Base-by-base conservation (phyloP, 2,888 invertebrate genomes). In the Conus canariensis region DNA sequence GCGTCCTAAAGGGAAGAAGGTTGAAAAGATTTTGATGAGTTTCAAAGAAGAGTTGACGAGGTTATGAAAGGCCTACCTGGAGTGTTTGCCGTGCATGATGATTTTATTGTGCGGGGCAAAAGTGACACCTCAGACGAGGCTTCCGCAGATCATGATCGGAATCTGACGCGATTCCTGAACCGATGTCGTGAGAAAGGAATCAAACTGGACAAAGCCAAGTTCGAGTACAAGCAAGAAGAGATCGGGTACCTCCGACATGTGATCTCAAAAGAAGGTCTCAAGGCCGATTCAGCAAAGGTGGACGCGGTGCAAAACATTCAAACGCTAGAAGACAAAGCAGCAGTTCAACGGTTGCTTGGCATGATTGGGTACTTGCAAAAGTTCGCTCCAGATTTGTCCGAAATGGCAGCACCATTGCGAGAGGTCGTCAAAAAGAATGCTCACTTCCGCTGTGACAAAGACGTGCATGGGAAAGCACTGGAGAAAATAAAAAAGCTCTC, bases 331-430 rank as follows among this genome's bases (percentile, higher is more conserved):
- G 88, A 92, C 89, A 90, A 85, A 60, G 30, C 90, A 64, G 90
- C 80, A 30, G 86, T 92, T n/a, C 91, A 90, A 64, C 56, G 91
- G 25, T n/a, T 92, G 30, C 58, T 90, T 14, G 91, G 92, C 14
- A 90, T 92, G 85, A 86, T 90, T 12, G 91, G 91, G 67, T 92
- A 90, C 77, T 86, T 92, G 8, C 88, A 91, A n/a, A 91, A 88
- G 88, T 93, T 92, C 80, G 87, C 91, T 80, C 90, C 91, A 45
- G 64, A 85, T 9, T n/a, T 92, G 25, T 92, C 91, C 12, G 90
- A 92, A 80, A 30, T 87, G 9, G 91, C 90, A n/a, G 82, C 85
- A 45, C 90, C 92, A 16, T 56, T 93, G 19, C 60, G 91, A 88
- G 70, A 89, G n/a, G 74, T 91, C 0, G n/a, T 90, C 19, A 91